Base-by-base conservation (phyloP, 2,888 invertebrate species). In the Drosophila glabriapex region DNA sequence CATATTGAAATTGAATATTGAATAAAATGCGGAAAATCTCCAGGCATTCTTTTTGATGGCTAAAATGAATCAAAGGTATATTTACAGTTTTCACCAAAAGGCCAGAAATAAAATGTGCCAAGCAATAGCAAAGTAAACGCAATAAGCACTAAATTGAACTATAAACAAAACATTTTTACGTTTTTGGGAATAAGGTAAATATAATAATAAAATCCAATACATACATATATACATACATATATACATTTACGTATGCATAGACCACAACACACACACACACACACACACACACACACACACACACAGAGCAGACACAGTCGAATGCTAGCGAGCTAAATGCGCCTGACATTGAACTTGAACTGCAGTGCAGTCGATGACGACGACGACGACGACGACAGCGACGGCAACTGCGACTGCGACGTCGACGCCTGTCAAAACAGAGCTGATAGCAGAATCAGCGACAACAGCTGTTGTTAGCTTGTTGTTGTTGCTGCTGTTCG, bases 301-400 rank as follows among this genome's bases (percentile, higher is more conserved):
- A n/a, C 35, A 61, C 35, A 54, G 14, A 37, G n/a, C 56, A 54
- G 33, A 65, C 28, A 37, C 60, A 63, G n/a, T 54, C 63, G 73
- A 67, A 81, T 56, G 25, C 25, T 25, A 73, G 74, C 72, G 67
- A 82, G 66, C 83, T 58, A 76, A 86, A 80, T 90, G 84, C 90
- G 88, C 90, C 91, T 92, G 91, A 89, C 91, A 91, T 91, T 91
- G 91, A 92, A 91, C 91, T 91, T 91, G 91, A 91, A 91, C 91
- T 91, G 90, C 85, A 88, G 74, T 83, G 80, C 87, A 89, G 82
- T 77, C 81, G 78, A 69, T 73, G 72, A 69, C 68, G 76, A 66
- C 39, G 66, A 59, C 68, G 56, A 55, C 61, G 9, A 10, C 55
- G 53, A 29, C 28, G 28, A 28, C 28, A 6, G 35, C 61, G 31